Conservation (phyloP, 2,888 invertebrate species). For the Netelia melanura region DNA sequence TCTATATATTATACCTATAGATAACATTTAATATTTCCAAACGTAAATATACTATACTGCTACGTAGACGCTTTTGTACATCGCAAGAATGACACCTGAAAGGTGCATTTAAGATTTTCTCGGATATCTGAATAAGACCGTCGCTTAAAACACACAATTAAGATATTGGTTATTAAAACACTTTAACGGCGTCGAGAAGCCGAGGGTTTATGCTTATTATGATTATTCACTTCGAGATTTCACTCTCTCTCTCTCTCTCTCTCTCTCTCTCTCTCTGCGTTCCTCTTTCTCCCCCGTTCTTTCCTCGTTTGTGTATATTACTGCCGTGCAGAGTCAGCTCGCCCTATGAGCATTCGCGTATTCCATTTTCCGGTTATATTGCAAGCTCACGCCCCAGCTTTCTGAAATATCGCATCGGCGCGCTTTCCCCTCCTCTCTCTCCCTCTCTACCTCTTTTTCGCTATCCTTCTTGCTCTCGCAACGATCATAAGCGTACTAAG, state of each 20-base stretch:
- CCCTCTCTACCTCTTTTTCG: not conserved
- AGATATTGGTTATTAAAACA: conserved; percentile 51
- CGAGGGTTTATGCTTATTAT: conserved; percentile 51
- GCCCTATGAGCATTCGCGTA: conserved; percentile 47
- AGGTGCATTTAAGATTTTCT: not conserved
- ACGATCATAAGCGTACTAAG: not conserved
- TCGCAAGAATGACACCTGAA: not conserved
- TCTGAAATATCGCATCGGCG: conserved; percentile 40
- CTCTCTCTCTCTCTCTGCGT: not conserved
- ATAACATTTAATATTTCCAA: not conserved
- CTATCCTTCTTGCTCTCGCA: not conserved
- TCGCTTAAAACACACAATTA: conserved; percentile 41
- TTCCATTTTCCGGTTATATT: conserved; percentile 62
- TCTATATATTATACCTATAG: not conserved
- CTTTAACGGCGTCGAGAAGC: conserved; percentile 16
- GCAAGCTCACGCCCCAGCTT: conserved; percentile 20
- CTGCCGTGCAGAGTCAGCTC: conserved; percentile 41
- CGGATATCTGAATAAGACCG: not conserved
- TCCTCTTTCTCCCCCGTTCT: not conserved
- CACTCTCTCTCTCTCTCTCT: not conserved
- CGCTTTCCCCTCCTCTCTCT: conserved; percentile 33
- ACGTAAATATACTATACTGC: not conserved
- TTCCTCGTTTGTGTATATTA: conserved; percentile 58
- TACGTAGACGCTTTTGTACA: not conserved
- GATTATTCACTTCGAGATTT: conserved; percentile 42